A percentile compares a stretch with the other conserved stretches of the same genome.
phyloP scores from a whole-genome alignment of 2,888 invertebrate genomes.

The Augochlorella aurata region DNA sequence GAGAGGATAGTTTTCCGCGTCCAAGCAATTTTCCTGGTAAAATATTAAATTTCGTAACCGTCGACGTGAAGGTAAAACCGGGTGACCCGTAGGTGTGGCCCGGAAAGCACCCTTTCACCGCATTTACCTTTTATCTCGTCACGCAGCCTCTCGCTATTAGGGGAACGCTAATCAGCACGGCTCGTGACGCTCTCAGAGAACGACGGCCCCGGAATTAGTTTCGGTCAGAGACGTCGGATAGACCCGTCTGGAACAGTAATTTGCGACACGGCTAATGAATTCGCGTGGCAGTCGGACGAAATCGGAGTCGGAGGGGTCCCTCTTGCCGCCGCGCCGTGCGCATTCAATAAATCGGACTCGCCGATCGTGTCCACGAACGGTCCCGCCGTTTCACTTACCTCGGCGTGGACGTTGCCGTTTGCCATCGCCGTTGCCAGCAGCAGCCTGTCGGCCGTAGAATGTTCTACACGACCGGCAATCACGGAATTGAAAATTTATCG shows the following conservation, averaged over 20 bases:
- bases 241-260: conserved; percentile 35
- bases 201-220: conserved; percentile 42
- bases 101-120: conserved; percentile 8
- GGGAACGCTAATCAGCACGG: conserved; percentile 39
- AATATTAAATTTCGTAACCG: background rate
- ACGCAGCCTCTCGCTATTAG: conserved; percentile 50
- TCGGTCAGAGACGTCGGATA: conserved; percentile 5
- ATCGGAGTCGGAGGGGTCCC: background rate
- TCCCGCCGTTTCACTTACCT: conserved; percentile 28
- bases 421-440: conserved; percentile 21
- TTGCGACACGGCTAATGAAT: conserved; percentile 56
- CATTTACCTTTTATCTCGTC: conserved; percentile 39
- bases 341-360: conserved; percentile 46
- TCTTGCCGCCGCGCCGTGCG: conserved; percentile 5
- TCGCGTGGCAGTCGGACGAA: conserved; percentile 20
- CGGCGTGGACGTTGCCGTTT: conserved; percentile 27
- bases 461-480: conserved; percentile 38
- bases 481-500: conserved; percentile 47
- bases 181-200: conserved; percentile 18
- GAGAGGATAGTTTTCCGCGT: conserved; percentile 1
- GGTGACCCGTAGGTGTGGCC: conserved; percentile 12
- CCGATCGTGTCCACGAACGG: conserved; percentile 44
- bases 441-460: conserved; percentile 9
- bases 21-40: conserved; percentile 3
- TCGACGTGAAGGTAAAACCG: conserved; percentile 1